Evolutionary conservation across 2,888 invertebrate species (phyloP), one percentile per base, ranked within the genome.

Genomic region (Arctia plantaginis): DNA sequence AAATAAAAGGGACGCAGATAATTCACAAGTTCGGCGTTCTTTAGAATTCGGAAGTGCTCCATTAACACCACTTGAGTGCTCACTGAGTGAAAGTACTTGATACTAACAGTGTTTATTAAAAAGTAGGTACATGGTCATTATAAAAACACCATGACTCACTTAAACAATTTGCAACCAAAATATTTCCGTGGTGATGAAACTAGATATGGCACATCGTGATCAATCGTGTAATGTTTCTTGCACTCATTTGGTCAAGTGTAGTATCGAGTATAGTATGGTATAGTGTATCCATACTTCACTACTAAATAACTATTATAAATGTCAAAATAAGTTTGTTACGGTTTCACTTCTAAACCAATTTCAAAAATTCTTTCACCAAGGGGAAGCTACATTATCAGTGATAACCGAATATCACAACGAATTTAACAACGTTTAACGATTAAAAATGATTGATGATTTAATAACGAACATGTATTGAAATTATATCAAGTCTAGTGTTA

Each of bases 101-200:
- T 55, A 39, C 15, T 59, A 55, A 69, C 51, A 35, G 47, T 55
- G 69, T 68, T 59, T 64, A 39, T 51, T 77, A 76, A 80, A 81
- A 81, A 76, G 77, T 66, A 33, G 66, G 55, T 74, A 72, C 74
- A 71, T 27, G 47, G 44, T 71, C 68, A 55, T 71, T 71, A 71
- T 68, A 71, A 72, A 47, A 74, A 75, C 75, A 41, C n/a, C 72
- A 71, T 75, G 73, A 76, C 20, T 67, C 41, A 66, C 44, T 66
- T 3, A 12, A 44, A 67, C 30, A 44, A 44, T 67, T 44, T 67
- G 30, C 44, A 44, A 67, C 20, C 44, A 20, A 44, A 20, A 30
- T 47, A 15, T 67, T 44, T 67, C 30, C 20, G 13, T 66, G 66
- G 41, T 41, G 66, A 66, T 66, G 66, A 44, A 41, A 44, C 44